A percentile compares a stretch with the other conserved stretches of the same genome.
These are phyloP conservation scores for Leucophenga montana DNA, from an alignment of 2,888 invertebrate genomes.

Conservation along the genomic window DNA sequence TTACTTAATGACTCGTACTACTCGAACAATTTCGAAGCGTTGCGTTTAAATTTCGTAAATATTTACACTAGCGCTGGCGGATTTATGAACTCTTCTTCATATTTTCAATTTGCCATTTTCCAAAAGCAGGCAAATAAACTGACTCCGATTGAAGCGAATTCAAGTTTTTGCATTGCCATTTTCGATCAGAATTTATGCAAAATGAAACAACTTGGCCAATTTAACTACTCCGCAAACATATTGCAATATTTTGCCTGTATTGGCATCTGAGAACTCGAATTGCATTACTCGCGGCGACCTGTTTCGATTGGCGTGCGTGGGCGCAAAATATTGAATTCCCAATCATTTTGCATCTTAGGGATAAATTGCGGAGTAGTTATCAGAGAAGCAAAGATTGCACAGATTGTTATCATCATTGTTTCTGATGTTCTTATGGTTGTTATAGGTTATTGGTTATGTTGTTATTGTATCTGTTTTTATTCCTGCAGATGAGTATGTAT, in stretches of 20 bases:
- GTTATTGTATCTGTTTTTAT: too few species aligned
- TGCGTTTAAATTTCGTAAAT: slow-evolving; percentile 48
- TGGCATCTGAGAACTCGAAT: slow-evolving; percentile 13
- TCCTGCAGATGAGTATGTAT: too few species aligned
- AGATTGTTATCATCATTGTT: slow-evolving; percentile 1
- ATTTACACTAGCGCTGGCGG: slow-evolving; percentile 60
- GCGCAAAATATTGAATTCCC: slow-evolving; percentile 60
- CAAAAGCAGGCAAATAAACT: slow-evolving; percentile 5
- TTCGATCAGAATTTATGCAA: slow-evolving; percentile 57
- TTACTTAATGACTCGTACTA: slow-evolving; percentile 1
- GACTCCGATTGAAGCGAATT: too few species aligned
- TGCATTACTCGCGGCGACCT: neutral
- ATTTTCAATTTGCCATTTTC: slow-evolving; percentile 61
- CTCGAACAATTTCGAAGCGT: neutral
- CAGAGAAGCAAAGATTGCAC: neutral
- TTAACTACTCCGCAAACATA: slow-evolving; percentile 34
- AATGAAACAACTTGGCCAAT: slow-evolving; percentile 40
- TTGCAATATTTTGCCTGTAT: neutral
- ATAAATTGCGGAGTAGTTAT: neutral
- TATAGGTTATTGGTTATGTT: too few species aligned
- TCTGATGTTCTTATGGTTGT: too few species aligned
- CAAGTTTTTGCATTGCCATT: slow-evolving; percentile 14
- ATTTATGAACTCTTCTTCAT: slow-evolving; percentile 65
- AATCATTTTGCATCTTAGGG: neutral
- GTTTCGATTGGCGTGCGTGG: slow-evolving; percentile 41